A percentile compares a stretch with the other conserved stretches of the same genome.
Conservation (phyloP, 2,113 vertebrate species). For the Ellobius talpinus region DNA sequence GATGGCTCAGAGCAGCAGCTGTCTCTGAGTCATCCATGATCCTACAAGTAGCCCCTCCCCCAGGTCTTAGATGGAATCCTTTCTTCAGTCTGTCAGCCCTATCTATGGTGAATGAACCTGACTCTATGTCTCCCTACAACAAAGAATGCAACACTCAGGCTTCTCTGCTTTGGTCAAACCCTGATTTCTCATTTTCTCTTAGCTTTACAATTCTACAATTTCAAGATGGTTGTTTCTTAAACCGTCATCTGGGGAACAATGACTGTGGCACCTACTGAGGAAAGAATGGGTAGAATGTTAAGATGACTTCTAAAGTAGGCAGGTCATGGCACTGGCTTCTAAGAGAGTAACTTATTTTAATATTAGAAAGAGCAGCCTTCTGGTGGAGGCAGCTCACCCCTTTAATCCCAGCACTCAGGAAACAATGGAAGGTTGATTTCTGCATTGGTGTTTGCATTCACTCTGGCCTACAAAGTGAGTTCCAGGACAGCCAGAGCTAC, state of each 20-base stretch:
- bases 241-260: neutral
- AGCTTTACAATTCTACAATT: slow-evolving; percentile 10
- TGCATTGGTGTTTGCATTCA: neutral
- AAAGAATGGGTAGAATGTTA: neutral
- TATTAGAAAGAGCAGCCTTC: neutral
- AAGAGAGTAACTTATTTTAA: neutral
- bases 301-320: neutral
- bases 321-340: neutral
- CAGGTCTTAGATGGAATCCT: neutral
- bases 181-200: neutral
- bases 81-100: neutral
- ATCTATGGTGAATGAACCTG: neutral
- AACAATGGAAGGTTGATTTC: neutral
- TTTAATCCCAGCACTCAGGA: neutral
- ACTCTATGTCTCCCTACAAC: neutral
- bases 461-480: neutral
- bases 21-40: neutral
- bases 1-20: neutral
- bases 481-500: neutral
- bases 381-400: neutral
- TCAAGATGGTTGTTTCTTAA: neutral
- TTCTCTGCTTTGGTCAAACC: neutral
- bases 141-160: neutral
- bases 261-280: neutral
- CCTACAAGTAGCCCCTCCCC: neutral